Conservation (phyloP, 2,888 invertebrate species). For the Hydrotaea diabolus region DNA sequence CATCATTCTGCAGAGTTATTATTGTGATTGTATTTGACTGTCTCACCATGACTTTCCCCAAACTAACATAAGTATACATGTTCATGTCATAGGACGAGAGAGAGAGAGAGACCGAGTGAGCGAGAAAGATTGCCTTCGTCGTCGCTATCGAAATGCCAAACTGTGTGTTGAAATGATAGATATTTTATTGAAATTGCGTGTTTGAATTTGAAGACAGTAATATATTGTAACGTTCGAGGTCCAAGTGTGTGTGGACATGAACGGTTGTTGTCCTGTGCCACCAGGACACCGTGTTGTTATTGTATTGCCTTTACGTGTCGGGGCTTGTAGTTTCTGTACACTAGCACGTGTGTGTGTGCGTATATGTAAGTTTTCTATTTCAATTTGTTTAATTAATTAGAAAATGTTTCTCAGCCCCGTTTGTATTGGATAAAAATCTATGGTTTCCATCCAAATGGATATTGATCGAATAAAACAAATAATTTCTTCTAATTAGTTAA, state of each 20-base stretch:
- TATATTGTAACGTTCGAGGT: constrained; percentile 12
- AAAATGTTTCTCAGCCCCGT: constrained; percentile 45
- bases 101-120: too few relatives aligned
- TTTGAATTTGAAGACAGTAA: constrained; percentile 36
- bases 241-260: not conserved
- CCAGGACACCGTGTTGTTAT: not conserved
- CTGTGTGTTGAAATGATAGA: constrained; percentile 48
- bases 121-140: constrained; percentile 3
- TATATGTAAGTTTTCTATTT: constrained; percentile 41
- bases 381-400: constrained; percentile 67
- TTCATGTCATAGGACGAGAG: too few relatives aligned
- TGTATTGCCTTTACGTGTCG: not conserved
- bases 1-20: not conserved
- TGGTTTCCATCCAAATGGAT: constrained; percentile 23
- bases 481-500: constrained; percentile 57
- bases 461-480: constrained; percentile 53
- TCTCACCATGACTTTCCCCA: not conserved
- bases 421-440: constrained; percentile 42
- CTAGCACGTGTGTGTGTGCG: not conserved
- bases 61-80: too few relatives aligned
- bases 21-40: not conserved
- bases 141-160: constrained; percentile 26
- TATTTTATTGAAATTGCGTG: constrained; percentile 64
- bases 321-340: not conserved
- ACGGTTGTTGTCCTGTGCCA: not conserved